Conservation (phyloP, 2,113 vertebrate species). For the Oreotrochilus melanogaster region DNA sequence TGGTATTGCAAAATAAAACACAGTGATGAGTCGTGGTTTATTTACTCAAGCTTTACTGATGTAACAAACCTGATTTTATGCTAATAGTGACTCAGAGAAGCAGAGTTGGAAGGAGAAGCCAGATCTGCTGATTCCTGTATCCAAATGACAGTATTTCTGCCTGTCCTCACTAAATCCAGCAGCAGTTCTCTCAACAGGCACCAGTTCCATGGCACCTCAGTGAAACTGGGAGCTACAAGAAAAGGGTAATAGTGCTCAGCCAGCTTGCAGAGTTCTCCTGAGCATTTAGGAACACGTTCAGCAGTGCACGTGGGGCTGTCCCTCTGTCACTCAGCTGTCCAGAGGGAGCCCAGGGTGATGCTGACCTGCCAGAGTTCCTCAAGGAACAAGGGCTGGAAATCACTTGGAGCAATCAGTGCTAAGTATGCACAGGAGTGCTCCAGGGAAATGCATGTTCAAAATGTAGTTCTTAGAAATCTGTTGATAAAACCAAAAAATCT, state of each 20-base stretch:
- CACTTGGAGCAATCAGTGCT: conserved; percentile 1
- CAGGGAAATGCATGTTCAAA: conserved; percentile 20
- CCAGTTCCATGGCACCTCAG: background rate
- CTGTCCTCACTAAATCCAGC: background rate
- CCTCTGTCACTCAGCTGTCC: background rate
- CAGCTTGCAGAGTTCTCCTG: background rate
- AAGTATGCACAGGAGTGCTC: background rate
- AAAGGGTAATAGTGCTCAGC: background rate
- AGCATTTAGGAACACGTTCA: background rate
- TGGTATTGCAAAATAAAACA: conserved; percentile 69
- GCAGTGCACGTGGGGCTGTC: accelerated
- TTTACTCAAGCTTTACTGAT: conserved; percentile 70
- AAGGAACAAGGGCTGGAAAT: background rate
- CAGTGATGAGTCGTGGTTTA: conserved; percentile 64
- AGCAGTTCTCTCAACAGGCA: background rate
- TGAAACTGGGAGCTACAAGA: background rate
- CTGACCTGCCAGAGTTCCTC: background rate
- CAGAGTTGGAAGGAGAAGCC: conserved; percentile 47
- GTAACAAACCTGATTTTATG: conserved; percentile 70
- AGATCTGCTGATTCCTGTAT: conserved; percentile 50
- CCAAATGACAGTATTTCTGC: background rate
- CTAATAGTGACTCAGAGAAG: conserved; percentile 66
- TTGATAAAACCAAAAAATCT: conserved; percentile 47
- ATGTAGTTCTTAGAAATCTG: conserved; percentile 33
- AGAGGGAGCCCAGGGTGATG: accelerated